Percentiles rank a stretch among this genome's conserved stretches.
Evolutionary conservation across 2,888 invertebrate species (phyloP).

Genomic region (Erpobdella octoculata): DNA sequence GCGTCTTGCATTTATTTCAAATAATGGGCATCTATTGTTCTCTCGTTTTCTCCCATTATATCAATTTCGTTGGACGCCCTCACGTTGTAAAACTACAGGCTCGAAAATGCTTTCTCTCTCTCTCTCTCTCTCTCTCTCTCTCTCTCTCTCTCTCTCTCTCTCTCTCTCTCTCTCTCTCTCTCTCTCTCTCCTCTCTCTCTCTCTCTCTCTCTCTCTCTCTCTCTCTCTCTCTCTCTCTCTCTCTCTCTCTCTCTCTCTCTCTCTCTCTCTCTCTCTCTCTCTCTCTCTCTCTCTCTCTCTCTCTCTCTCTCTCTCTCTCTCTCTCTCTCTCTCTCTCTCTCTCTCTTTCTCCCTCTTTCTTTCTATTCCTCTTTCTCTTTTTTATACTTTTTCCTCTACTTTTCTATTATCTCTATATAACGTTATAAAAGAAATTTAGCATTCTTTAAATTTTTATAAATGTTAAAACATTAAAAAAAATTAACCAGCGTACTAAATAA

Average conservation of each 20-base stretch:
- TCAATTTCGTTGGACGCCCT: no score
- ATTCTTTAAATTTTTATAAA: no score
- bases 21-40: slow-evolving; percentile 7
- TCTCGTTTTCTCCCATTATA: no score
- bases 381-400: no score
- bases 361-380: no score
- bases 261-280: slow-evolving; percentile 17
- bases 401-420: no score
- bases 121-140: slow-evolving; percentile 22
- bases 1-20: slow-evolving; percentile 16
- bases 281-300: slow-evolving; percentile 10
- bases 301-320: slow-evolving; percentile 9
- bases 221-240: slow-evolving; percentile 22
- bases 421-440: no score
- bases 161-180: slow-evolving; percentile 20
- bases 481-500: no score
- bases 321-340: slow-evolving; percentile 9
- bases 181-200: neutral
- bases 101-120: neutral
- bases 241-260: slow-evolving; percentile 22
- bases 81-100: neutral
- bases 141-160: slow-evolving; percentile 22
- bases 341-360: neutral
- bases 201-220: slow-evolving; percentile 22
- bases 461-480: no score